phyloP scores from a whole-genome alignment of 1,140 invertebrate genomes.

The Triops cancriformis region DNA sequence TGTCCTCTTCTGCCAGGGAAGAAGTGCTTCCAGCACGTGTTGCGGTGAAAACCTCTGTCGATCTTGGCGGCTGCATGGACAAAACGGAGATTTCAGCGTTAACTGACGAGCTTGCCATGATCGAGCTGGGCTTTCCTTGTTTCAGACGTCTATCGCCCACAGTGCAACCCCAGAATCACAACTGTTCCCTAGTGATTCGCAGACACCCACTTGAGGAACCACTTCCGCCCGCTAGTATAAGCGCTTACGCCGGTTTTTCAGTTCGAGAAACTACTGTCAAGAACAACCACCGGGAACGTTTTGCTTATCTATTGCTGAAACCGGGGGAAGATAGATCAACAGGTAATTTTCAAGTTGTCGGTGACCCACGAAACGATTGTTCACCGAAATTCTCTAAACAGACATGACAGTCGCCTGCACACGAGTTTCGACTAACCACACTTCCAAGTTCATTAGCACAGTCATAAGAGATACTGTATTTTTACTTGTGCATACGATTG shows the following conservation, averaged over 20 bases:
- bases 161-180: background rate
- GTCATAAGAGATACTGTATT: background rate
- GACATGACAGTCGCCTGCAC: too few species aligned
- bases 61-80: background rate
- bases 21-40: background rate
- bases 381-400: too few species aligned
- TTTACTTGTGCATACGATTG: background rate
- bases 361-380: too few species aligned
- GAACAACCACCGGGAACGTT: background rate
- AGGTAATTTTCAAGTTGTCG: too few species aligned
- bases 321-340: too few species aligned
- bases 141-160: background rate
- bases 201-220: background rate
- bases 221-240: background rate
- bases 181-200: background rate
- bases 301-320: background rate
- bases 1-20: conserved; percentile 2
- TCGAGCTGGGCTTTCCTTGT: background rate
- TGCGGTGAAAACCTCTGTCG: background rate
- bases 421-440: too few species aligned
- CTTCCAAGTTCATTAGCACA: background rate
- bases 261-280: background rate
- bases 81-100: background rate
- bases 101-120: background rate
- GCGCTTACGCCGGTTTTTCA: background rate